Conservation (phyloP, 2,888 invertebrate genomes). For the Myopa tessellatipennis region DNA sequence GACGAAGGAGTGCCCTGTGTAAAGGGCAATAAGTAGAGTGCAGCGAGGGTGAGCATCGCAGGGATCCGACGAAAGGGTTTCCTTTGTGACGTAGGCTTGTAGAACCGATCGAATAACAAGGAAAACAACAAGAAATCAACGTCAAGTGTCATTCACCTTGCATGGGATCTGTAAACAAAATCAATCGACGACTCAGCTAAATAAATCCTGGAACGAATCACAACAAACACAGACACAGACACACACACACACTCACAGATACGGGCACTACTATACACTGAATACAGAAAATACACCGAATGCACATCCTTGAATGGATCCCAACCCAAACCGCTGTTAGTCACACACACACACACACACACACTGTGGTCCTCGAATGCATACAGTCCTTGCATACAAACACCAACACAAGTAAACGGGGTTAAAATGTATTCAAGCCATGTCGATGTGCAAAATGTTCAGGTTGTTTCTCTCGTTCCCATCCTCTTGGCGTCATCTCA, state of each 20-base stretch:
- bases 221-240: not conserved
- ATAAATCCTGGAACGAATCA: not conserved
- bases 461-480: conserved; percentile 2
- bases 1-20: not conserved
- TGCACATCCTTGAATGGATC: not conserved
- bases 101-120: not conserved
- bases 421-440: conserved; percentile 24
- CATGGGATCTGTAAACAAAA: conserved; percentile 15
- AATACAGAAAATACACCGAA: conserved; percentile 47
- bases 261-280: too few relatives aligned
- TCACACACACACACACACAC: conserved; percentile 9
- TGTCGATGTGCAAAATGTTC: conserved; percentile 6
- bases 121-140: conserved; percentile 1
- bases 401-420: conserved; percentile 28
- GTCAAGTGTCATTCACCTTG: conserved; percentile 53
- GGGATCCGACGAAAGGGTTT: conserved; percentile 6
- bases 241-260: conserved; percentile 28
- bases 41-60: not conserved
- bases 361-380: conserved; percentile 4
- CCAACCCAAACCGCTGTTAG: not conserved
- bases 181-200: not conserved
- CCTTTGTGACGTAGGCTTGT: conserved; percentile 7
- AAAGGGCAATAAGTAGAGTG: too few relatives aligned
- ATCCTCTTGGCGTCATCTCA: not conserved
- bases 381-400: conserved; percentile 29